Percentiles rank a stretch among this genome's conserved stretches.
Conservation (phyloP, 2,113 vertebrate species). For the Isichthys henryi region DNA sequence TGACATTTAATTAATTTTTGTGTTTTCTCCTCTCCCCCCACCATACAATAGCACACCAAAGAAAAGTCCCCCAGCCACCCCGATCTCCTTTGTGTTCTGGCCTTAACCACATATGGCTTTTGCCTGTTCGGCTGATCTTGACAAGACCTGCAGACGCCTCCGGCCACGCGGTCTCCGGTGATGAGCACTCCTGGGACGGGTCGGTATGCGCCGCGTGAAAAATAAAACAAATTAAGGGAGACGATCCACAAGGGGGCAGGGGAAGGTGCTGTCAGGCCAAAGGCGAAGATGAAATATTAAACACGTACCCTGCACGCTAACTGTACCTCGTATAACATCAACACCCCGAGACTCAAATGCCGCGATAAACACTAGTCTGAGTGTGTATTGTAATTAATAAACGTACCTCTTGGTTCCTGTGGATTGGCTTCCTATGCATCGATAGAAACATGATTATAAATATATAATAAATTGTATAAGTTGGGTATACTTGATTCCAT, state of each 20-base stretch:
- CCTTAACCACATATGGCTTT: constrained; percentile 78
- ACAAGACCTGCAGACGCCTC: constrained; percentile 73
- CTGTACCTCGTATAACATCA: constrained; percentile 67
- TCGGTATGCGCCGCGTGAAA: constrained; percentile 68
- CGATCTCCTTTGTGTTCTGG: constrained; percentile 50
- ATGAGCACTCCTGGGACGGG: constrained; percentile 71
- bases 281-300: constrained; percentile 51
- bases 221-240: constrained; percentile 80
- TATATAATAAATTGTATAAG: neutral
- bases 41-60: constrained; percentile 76
- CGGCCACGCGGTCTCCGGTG: constrained; percentile 73
- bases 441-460: neutral
- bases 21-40: constrained; percentile 59
- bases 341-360: constrained; percentile 48
- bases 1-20: constrained; percentile 89
- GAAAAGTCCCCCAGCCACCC: constrained; percentile 56
- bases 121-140: constrained; percentile 72
- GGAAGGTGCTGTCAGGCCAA: constrained; percentile 43
- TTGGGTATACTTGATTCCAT: neutral
- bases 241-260: constrained; percentile 39
- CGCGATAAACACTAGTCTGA: constrained; percentile 7
- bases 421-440: neutral
- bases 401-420: neutral
- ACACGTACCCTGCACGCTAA: constrained; percentile 43
- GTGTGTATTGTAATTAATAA: neutral